These are phyloP conservation scores for Ceratina japonica DNA, from an alignment of 1,140 invertebrate species.

Conservation along the genomic window DNA sequence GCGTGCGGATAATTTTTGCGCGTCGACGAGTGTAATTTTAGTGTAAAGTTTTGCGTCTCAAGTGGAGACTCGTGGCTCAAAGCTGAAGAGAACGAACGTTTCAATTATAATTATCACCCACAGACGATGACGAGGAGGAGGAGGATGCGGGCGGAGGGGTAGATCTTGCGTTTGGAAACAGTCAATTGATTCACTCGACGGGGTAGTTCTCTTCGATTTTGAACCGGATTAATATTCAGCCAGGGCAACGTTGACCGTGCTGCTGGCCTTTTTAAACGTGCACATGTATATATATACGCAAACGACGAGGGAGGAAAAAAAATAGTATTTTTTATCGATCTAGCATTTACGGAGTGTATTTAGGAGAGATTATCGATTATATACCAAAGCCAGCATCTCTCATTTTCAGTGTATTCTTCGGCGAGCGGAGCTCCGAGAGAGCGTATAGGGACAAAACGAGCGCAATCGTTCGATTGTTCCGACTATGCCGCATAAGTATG, in stretches of 20 bases:
- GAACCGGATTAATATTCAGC: conserved; percentile 6
- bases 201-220: conserved; percentile 34
- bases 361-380: conserved; percentile 55
- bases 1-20: conserved; percentile 15
- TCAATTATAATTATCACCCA: no score
- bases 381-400: conserved; percentile 60
- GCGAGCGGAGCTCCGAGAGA: conserved; percentile 29
- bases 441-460: conserved; percentile 36
- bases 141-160: no score
- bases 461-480: conserved; percentile 35
- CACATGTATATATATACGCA: conserved; percentile 54
- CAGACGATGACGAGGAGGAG: no score
- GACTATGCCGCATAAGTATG: conserved; percentile 41
- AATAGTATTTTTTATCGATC: conserved; percentile 68
- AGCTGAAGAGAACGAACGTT: conserved; percentile 21
- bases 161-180: no score
- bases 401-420: conserved; percentile 37
- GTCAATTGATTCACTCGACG: not conserved
- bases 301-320: conserved; percentile 26
- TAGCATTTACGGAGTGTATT: conserved; percentile 61
- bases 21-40: conserved; percentile 27
- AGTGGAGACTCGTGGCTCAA: conserved; percentile 6
- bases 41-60: not conserved
- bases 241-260: conserved; percentile 30
- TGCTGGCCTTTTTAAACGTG: conserved; percentile 32